Conservation (phyloP, 2,113 vertebrate species). For the Chunga burmeisteri region DNA sequence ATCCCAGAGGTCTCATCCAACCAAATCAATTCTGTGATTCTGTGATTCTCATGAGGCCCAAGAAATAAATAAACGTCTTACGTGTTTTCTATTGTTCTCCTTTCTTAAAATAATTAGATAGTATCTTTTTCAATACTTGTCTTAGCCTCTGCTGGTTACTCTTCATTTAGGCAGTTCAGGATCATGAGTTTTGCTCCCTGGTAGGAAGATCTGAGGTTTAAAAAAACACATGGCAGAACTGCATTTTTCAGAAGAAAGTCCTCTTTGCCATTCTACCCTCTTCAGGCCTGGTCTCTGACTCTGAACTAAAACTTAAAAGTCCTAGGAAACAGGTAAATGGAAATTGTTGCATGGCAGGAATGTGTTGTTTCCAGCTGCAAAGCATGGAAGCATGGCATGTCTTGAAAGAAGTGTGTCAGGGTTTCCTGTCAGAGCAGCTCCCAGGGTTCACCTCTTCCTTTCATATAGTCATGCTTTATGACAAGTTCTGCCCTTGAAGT, state of each 20-base stretch:
- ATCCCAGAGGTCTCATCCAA: too few species aligned
- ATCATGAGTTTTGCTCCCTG: not conserved
- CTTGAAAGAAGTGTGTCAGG: not conserved
- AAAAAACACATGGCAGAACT: not conserved
- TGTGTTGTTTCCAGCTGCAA: not conserved
- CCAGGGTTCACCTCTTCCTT: not conserved
- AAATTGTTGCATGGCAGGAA: not conserved
- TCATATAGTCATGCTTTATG: not conserved
- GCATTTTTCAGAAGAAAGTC: not conserved
- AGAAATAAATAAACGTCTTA: not conserved
- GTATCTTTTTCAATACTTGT: not conserved
- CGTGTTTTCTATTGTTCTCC: not conserved
- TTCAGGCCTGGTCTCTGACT: not conserved
- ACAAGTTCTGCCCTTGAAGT: not conserved
- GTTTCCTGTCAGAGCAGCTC: not conserved
- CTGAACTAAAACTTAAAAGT: not conserved
- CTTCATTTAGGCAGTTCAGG: not conserved
- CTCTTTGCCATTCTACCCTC: not conserved
- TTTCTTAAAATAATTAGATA: not conserved
- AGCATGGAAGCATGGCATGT: not conserved
- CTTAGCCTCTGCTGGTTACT: not conserved
- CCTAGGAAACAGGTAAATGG: not conserved
- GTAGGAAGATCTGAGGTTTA: not conserved
- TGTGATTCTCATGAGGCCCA: not conserved
- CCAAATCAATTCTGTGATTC: too few species aligned